Base-by-base conservation (phyloP, 2,888 invertebrate genomes). In the Drosophila mercatorum region DNA sequence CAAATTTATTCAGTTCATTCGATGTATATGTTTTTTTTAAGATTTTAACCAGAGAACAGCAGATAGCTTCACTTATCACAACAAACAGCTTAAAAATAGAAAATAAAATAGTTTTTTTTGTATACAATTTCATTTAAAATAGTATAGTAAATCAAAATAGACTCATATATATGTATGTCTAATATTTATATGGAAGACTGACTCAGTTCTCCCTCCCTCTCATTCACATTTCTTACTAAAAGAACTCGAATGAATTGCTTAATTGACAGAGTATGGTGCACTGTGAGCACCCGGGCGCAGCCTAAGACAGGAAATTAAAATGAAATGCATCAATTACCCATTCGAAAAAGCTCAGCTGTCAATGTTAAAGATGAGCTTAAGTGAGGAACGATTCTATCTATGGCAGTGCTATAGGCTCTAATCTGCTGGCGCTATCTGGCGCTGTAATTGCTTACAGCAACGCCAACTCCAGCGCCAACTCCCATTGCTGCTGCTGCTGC, bases 401-500 rank as follows among this genome's bases (percentile, higher is more conserved):
- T 38, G 14, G 47, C 12, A 47, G 2, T 14, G 53, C 38, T 22
- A n/a, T 40, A 55, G 53, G 40, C 41, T 56, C 56, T 56, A 43
- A 56, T 56, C 56, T 31, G 41, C 5, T 8, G 12, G 31, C 17
- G 40, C 46, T 34, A 31, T 58, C 47, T 47, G 53, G 43, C 47
- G 40, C 71, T 36, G 46, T 58, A 72, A 65, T 52, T 65, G 65
- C 52, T 56, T 40, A n/a, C 43, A 49, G 49, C 49, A 10, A n/a
- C 49, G 26, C 7, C 49, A 14, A 14, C 46, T 26, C 5, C 26
- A 47, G 8, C 14, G 14, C 4, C 28, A 49, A 34, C 49, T 31
- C 40, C 17, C 46, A 40, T 26, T 10, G 38, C 53, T 22, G 36
- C 12, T 36, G 51, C 34, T 11, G n/a, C 34, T 31, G 12, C 22